Percentiles rank a stretch among this genome's conserved stretches.
Conservation (phyloP, 2,888 invertebrate genomes). For the Ferdinandea cuprea region DNA sequence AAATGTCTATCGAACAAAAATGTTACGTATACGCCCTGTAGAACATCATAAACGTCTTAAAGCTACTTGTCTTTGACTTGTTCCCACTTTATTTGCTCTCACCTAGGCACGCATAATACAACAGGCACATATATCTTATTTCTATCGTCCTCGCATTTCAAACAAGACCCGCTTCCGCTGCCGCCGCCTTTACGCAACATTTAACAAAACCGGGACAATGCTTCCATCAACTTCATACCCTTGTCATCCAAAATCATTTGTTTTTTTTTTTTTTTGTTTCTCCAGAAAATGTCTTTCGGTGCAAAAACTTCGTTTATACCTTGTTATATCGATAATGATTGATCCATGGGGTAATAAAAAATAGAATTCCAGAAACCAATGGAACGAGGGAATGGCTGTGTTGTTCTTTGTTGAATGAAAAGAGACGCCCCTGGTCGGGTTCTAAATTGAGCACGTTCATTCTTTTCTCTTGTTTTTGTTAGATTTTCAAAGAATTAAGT, state of each 20-base stretch:
- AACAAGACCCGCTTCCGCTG: conserved; percentile 19
- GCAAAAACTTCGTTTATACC: conserved; percentile 50
- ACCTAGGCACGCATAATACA: conserved; percentile 26
- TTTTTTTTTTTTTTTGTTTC: conserved; percentile 22
- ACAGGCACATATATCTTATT: neutral
- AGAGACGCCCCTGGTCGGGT: conserved; percentile 22
- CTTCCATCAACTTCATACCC: conserved; percentile 9
- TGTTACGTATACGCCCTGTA: conserved; percentile 48
- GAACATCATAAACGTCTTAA: conserved; percentile 32
- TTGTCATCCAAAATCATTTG: conserved; percentile 50
- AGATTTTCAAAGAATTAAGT: conserved; percentile 6
- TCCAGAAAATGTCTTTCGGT: conserved; percentile 21
- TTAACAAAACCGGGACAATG: neutral
- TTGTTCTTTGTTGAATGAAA: conserved; percentile 44
- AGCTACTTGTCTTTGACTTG: conserved; percentile 31
- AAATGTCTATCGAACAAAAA: no score
- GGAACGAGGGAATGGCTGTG: neutral
- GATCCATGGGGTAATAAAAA: conserved; percentile 61
- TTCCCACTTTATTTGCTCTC: conserved; percentile 20
- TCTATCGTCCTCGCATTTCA: conserved; percentile 50
- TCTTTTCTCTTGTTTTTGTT: conserved; percentile 10
- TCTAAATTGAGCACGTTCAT: conserved; percentile 55
- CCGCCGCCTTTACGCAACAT: conserved; percentile 35
- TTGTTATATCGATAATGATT: conserved; percentile 74
- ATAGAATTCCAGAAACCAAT: neutral